Conservation (phyloP, 2,113 vertebrate genomes). For the Mesocricetus auratus region DNA sequence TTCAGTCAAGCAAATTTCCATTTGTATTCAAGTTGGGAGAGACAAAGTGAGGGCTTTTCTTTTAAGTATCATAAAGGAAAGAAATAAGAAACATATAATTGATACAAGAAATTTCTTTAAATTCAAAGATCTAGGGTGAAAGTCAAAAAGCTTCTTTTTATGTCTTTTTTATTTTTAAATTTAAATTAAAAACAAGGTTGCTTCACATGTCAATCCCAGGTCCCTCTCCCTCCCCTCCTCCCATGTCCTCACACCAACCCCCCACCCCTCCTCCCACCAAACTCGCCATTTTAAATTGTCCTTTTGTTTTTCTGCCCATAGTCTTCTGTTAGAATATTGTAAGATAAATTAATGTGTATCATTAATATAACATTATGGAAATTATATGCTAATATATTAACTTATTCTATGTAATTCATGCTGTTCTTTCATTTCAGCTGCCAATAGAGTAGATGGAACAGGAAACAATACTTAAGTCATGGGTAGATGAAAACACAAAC, state of each 20-base stretch:
- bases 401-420: background rate
- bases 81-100: slow-evolving; percentile 37
- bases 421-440: no score
- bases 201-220: no score
- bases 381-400: background rate
- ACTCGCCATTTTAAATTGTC: background rate
- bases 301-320: slow-evolving; percentile 29
- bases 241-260: no score
- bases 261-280: no score
- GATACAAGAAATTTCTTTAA: slow-evolving; percentile 53
- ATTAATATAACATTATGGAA: background rate
- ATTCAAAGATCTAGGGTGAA: background rate
- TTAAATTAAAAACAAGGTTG: background rate
- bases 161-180: background rate
- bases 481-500: no score
- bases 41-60: slow-evolving; percentile 31
- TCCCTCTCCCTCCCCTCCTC: no score
- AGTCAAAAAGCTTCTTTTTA: background rate
- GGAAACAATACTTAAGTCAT: no score
- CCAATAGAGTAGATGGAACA: no score
- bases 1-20: slow-evolving; percentile 54
- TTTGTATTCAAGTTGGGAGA: slow-evolving; percentile 54
- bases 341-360: background rate
- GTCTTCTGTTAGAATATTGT: background rate
- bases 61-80: slow-evolving; percentile 24